phyloP scores from a whole-genome alignment of 2,113 vertebrate species.

The Thryonomys swinderianus region DNA sequence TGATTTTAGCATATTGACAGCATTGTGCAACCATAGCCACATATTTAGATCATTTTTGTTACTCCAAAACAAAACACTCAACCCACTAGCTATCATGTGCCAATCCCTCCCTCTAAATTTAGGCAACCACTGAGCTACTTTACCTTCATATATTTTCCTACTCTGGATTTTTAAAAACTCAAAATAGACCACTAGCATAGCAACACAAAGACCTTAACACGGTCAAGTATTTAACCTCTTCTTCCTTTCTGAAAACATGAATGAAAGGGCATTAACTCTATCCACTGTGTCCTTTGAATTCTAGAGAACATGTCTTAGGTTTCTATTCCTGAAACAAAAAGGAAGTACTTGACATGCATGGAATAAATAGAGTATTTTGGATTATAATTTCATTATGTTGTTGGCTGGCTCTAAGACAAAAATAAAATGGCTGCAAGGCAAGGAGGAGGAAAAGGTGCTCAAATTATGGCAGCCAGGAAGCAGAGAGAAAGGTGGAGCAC shows the following conservation, averaged over 20 bases:
- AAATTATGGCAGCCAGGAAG: background rate
- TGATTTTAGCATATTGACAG: background rate
- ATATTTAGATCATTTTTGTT: background rate
- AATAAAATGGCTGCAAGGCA: background rate
- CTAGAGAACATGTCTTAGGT: background rate
- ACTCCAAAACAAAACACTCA: background rate
- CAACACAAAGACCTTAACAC: background rate
- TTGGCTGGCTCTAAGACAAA: background rate
- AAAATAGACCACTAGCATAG: background rate
- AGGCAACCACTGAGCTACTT: background rate
- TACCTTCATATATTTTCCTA: background rate
- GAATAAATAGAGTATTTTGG: background rate
- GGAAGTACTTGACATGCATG: background rate
- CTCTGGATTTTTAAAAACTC: background rate
- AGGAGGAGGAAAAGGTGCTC: background rate
- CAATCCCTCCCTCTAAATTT: background rate
- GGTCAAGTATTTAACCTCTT: background rate
- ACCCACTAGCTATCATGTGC: background rate
- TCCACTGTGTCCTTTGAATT: background rate
- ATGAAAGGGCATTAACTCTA: background rate
- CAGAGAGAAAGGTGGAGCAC: background rate
- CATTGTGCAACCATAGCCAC: background rate
- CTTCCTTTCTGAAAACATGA: background rate
- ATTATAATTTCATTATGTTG: background rate
- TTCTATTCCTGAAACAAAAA: background rate